phyloP scores from a whole-genome alignment of 1,140 invertebrate genomes.

The Drosophila nasuta region DNA sequence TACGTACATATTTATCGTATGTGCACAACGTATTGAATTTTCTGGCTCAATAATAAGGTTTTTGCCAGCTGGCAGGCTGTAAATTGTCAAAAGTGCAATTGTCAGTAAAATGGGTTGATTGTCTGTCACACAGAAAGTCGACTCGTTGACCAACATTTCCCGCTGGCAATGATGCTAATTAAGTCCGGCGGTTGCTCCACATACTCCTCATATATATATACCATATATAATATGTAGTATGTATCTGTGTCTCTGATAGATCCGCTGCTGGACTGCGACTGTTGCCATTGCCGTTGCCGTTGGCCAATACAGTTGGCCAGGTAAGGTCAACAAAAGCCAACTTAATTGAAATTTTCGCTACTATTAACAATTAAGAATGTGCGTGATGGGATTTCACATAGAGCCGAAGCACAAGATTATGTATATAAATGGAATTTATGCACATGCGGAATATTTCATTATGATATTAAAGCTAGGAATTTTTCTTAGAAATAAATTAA shows the following conservation, averaged over 20 bases:
- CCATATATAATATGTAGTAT: neutral
- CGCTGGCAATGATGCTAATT: constrained; percentile 71
- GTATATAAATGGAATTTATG: neutral
- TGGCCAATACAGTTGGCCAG: neutral
- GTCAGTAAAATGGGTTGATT: constrained; percentile 56
- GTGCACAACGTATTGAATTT: constrained; percentile 45
- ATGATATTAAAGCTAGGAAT: neutral
- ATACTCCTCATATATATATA: neutral
- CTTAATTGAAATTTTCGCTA: constrained; percentile 69
- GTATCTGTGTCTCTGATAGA: constrained; percentile 3
- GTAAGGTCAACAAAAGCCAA: constrained; percentile 57
- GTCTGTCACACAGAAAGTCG: constrained; percentile 41
- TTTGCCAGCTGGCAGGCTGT: constrained; percentile 42
- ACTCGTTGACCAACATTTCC: constrained; percentile 47
- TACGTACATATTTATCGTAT: neutral
- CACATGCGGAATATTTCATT: neutral
- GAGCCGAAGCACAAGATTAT: neutral
- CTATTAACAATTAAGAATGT: constrained; percentile 45
- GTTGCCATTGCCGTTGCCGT: no score
- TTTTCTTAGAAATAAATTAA: no score
- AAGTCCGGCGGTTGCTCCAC: constrained; percentile 56
- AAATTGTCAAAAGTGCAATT: constrained; percentile 73
- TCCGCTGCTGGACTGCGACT: neutral
- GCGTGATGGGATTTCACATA: neutral
- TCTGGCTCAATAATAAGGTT: constrained; percentile 62